Percentiles rank a stretch among this genome's conserved stretches.
Evolutionary conservation across 2,888 invertebrate genomes (phyloP).

Genomic region (Drosophila paucipuncta): DNA sequence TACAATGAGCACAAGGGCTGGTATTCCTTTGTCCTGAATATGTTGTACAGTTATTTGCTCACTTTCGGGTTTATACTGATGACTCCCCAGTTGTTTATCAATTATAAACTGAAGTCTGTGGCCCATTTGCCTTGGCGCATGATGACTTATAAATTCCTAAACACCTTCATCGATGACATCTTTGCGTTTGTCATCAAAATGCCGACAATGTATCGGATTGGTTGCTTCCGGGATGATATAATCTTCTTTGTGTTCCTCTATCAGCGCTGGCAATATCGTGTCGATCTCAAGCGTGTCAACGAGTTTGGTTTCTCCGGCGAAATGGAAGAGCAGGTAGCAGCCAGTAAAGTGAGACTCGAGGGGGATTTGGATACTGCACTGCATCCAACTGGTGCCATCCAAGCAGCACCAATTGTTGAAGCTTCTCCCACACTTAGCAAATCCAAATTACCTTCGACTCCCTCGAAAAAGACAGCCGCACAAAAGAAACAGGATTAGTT

Average conservation of each 20-base stretch:
- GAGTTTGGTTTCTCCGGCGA: conserved; percentile 99
- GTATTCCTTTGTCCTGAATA: conserved; percentile 98
- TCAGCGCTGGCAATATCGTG: conserved; percentile 99
- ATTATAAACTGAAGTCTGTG: conserved; percentile 99
- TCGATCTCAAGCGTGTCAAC: conserved; percentile 96
- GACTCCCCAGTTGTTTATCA: conserved; percentile 99
- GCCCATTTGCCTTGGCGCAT: conserved; percentile 99
- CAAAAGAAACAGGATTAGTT: conserved; percentile 84
- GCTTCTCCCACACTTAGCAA: not conserved
- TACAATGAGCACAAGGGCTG: conserved; percentile 99
- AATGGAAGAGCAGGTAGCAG: conserved; percentile 86
- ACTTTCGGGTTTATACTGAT: conserved; percentile 99
- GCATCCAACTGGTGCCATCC: conserved; percentile 51
- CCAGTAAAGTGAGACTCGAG: conserved; percentile 44
- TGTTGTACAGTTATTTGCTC: conserved; percentile 98
- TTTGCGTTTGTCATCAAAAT: conserved; percentile 99
- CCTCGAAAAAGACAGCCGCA: conserved; percentile 75
- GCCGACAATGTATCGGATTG: conserved; percentile 99
- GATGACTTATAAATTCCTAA: conserved; percentile 99
- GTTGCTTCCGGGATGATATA: conserved; percentile 99
- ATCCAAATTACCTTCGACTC: conserved; percentile 36
- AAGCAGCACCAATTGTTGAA: conserved; percentile 22
- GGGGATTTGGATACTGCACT: conserved; percentile 16
- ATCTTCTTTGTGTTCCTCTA: conserved; percentile 99
- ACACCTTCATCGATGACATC: conserved; percentile 99